These are phyloP conservation scores for Recurvirostra avosetta DNA, from an alignment of 2,113 vertebrate species.

Conservation along the genomic window DNA sequence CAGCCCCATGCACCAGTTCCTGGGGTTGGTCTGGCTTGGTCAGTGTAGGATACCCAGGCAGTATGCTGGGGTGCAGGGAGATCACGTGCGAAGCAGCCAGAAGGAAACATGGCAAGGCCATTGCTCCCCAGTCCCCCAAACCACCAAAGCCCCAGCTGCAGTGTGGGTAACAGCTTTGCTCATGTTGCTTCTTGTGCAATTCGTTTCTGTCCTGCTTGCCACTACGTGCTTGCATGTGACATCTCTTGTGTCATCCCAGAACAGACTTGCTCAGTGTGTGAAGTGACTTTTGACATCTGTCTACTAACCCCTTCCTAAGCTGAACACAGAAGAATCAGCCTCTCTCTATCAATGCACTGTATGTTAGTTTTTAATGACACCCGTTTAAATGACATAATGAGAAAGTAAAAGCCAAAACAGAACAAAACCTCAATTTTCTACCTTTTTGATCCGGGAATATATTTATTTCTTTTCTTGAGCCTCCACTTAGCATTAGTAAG, in stretches of 20 bases:
- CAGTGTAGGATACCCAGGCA: rapidly evolving
- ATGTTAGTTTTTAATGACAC: not conserved
- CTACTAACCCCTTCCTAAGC: not conserved
- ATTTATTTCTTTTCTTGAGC: not conserved
- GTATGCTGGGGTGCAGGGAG: not conserved
- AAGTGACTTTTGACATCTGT: not conserved
- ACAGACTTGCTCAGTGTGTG: not conserved
- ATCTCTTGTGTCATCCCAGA: not conserved
- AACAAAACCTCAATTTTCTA: not conserved
- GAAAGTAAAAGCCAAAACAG: not conserved
- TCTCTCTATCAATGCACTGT: not conserved
- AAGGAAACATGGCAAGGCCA: not conserved
- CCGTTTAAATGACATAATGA: not conserved
- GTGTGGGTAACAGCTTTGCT: not conserved
- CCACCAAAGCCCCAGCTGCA: not conserved
- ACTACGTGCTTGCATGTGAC: not conserved
- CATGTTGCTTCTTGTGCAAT: rapidly evolving
- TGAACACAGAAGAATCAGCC: not conserved
- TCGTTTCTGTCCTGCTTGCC: not conserved
- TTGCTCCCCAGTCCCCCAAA: not conserved
- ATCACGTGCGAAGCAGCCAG: not conserved
- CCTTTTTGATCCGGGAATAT: not conserved
- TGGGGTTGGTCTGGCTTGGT: not conserved
- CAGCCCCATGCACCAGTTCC: not conserved
- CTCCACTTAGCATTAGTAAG: not conserved